phyloP scores from a whole-genome alignment of 2,888 invertebrate species.

The Ctena decussata region DNA sequence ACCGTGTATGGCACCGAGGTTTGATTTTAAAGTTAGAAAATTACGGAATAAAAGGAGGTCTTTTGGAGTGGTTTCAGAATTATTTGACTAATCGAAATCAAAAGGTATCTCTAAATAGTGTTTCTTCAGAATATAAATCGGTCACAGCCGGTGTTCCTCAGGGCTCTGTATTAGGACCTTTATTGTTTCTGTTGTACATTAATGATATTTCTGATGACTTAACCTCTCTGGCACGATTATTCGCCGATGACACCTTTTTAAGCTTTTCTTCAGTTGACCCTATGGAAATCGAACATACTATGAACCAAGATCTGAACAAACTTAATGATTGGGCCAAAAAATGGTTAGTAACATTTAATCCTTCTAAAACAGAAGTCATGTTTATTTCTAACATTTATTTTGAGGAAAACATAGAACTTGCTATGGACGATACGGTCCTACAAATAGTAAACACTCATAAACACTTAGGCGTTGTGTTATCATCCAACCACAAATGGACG shows the following conservation, averaged over 20 bases:
- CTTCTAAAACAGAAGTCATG: no score
- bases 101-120: neutral
- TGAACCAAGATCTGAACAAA: no score
- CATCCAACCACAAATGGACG: no score
- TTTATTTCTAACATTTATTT: no score
- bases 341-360: no score
- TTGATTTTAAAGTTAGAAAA: neutral
- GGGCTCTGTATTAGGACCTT: neutral
- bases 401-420: no score
- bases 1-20: constrained; percentile 4
- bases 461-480: no score
- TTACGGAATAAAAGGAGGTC: neutral
- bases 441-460: no score
- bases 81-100: neutral
- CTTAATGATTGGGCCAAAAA: no score
- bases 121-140: neutral
- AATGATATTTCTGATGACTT: neutral
- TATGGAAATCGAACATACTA: no score
- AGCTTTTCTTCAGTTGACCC: neutral
- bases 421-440: no score
- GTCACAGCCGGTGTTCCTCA: constrained; percentile 7
- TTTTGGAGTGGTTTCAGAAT: neutral
- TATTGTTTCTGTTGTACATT: neutral
- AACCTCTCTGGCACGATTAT: neutral
- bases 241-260: neutral